Base-by-base conservation (phyloP, 2,797 vertebrate species). In the Pantherophis vulpinus region DNA sequence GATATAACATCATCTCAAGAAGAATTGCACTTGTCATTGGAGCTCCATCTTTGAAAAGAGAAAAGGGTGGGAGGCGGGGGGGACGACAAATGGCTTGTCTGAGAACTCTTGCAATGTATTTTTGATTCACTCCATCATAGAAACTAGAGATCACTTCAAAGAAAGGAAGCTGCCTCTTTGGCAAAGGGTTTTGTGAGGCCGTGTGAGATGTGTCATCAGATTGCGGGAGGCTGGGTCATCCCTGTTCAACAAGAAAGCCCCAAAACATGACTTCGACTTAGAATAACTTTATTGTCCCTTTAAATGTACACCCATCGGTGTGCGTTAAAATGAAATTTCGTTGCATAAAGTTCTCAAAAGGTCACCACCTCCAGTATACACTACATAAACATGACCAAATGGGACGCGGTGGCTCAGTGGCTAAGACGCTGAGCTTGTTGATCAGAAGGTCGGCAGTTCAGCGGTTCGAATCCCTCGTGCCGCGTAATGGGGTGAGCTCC, bases 91-190 rank as follows among this genome's bases (percentile, higher is more conserved):
- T 61, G 18, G 32, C 58, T 63, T 59, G 89, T 51, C 14, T 32
- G 47, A 2, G 0, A 55, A 54, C 23, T 42, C 1, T 0, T 42
- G 13, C 0, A 0, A 55, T 94, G 89, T 93, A 47, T 86, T n/a
- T 47, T 29, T 20, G 10, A 91, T 90, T 91, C 25, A 83, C 87
- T 87, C 91, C 86, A 86, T 95, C 95, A 92, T 74, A 94, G 96
- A 95, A 94, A 92, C 90, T 94, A 93, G 59, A 94, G 94, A 90
- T 56, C 90, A 91, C 61, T 25, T 54, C 88, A 91, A 93, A 94
- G 92, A 93, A 89, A 94, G 92, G 95, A 91, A 94, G 93, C 74
- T 2, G 95, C 51, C 93, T 92, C 95, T 83, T 94, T 0, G 0
- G 70, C 0, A 4, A 87, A 83, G 0, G 5, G 90, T 96, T 96